phyloP scores from a whole-genome alignment of 2,888 invertebrate species.

The Tetropium fuscum region DNA sequence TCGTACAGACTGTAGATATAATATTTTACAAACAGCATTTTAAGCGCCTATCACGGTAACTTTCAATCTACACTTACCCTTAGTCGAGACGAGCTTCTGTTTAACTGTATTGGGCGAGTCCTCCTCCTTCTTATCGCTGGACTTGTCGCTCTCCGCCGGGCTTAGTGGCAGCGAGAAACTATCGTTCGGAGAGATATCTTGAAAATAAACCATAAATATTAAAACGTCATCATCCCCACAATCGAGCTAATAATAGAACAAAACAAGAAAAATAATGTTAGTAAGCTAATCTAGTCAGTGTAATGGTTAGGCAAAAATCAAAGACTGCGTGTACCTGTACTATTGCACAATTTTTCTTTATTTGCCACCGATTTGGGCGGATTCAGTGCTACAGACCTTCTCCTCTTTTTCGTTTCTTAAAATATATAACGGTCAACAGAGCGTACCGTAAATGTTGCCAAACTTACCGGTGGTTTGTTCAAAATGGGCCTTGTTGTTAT shows the following conservation, averaged over 20 bases:
- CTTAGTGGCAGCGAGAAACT: slow-evolving; percentile 58
- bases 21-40: no score
- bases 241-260: no score
- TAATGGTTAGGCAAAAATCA: background rate
- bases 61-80: no score
- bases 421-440: slow-evolving; percentile 33
- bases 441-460: background rate
- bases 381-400: slow-evolving; percentile 26
- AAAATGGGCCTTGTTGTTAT: slow-evolving; percentile 37
- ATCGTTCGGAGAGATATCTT: slow-evolving; percentile 38
- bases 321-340: slow-evolving; percentile 35
- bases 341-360: slow-evolving; percentile 39
- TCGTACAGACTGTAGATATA: no score
- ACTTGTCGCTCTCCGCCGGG: slow-evolving; percentile 61
- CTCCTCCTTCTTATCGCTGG: slow-evolving; percentile 50
- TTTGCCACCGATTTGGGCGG: slow-evolving; percentile 30
- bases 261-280: no score
- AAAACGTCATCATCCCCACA: no score
- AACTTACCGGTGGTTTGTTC: slow-evolving; percentile 34
- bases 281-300: background rate
- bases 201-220: slow-evolving; percentile 24
- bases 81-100: no score
- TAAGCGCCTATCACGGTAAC: no score
- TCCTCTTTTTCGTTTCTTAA: slow-evolving; percentile 40
- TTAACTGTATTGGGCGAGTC: slow-evolving; percentile 37